A percentile compares a stretch with the other conserved stretches of the same genome.
These are phyloP conservation scores for Pentamera pediparva DNA, from an alignment of 53 echinoderm and acorn worm genomes.

Conservation along the genomic window DNA sequence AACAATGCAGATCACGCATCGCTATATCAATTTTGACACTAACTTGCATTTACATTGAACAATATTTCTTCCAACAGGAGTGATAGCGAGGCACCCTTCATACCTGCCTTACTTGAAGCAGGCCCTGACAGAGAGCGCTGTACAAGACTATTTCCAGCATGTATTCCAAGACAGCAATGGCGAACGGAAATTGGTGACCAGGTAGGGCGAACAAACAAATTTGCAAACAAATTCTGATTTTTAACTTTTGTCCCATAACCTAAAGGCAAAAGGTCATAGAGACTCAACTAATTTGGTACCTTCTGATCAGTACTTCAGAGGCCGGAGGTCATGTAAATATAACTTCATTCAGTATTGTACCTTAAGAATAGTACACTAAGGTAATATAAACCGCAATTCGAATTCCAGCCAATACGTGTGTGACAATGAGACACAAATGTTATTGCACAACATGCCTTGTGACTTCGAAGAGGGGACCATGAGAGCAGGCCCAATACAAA, in stretches of 20 bases:
- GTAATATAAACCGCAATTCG: too few relatives aligned
- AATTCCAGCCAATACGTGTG: too few relatives aligned
- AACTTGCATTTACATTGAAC: too few relatives aligned
- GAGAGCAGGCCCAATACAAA: too few relatives aligned
- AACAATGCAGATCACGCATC: too few relatives aligned
- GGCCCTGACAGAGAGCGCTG: constrained; percentile 65
- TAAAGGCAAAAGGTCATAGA: neutral
- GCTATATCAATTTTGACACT: too few relatives aligned
- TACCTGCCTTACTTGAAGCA: constrained; percentile 88
- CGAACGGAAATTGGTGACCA: constrained; percentile 40
- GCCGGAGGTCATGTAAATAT: neutral
- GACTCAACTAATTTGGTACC: neutral
- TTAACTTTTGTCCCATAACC: neutral
- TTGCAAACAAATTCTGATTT: neutral
- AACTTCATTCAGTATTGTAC: too few relatives aligned
- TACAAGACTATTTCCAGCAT: constrained; percentile 78
- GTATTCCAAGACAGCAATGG: constrained; percentile 49
- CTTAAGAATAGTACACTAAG: too few relatives aligned
- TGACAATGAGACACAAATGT: too few relatives aligned
- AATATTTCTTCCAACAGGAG: constrained; percentile 62
- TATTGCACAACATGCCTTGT: too few relatives aligned
- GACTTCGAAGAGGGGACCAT: too few relatives aligned
- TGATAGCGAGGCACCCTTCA: constrained; percentile 87
- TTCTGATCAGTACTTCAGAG: neutral
- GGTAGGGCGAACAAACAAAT: neutral